A percentile compares a stretch with the other conserved stretches of the same genome.
Evolutionary conservation across 2,797 vertebrate genomes (phyloP).

Genomic region (Loriculus beryllinus): DNA sequence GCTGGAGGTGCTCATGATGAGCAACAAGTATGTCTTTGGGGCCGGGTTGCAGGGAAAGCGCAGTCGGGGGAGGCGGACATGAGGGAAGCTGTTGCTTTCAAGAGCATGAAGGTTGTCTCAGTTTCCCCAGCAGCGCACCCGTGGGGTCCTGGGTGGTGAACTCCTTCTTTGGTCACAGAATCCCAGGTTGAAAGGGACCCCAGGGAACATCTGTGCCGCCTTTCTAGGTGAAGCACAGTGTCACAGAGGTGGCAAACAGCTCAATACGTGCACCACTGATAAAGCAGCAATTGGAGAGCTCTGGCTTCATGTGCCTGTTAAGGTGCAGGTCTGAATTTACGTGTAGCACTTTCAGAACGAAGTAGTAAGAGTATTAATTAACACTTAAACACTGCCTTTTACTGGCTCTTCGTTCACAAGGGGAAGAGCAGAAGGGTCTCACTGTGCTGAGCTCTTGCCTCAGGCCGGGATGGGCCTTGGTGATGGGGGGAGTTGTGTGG

Average conservation of each 20-base stretch:
- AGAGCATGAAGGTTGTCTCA: rapidly evolving
- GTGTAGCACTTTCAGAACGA: rapidly evolving
- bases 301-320: rapidly evolving
- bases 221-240: not conserved
- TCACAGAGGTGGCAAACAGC: not conserved
- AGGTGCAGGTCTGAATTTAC: rapidly evolving
- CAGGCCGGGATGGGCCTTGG: rapidly evolving
- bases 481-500: rapidly evolving
- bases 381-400: rapidly evolving
- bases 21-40: conserved; percentile 90
- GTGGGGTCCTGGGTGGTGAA: not conserved
- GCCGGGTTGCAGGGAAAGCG: no score
- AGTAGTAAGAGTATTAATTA: rapidly evolving
- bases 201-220: not conserved
- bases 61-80: rapidly evolving
- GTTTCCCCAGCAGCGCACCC: rapidly evolving
- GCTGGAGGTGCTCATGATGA: conserved; percentile 97
- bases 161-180: not conserved
- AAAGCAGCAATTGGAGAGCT: rapidly evolving
- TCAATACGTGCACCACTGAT: not conserved
- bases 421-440: rapidly evolving
- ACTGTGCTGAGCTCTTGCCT: not conserved
- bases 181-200: not conserved
- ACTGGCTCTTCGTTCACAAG: rapidly evolving
- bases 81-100: rapidly evolving